Percentiles rank a stretch among this genome's conserved stretches.
Conservation (phyloP, 1,140 invertebrate species). For the Subanguina moxae region DNA sequence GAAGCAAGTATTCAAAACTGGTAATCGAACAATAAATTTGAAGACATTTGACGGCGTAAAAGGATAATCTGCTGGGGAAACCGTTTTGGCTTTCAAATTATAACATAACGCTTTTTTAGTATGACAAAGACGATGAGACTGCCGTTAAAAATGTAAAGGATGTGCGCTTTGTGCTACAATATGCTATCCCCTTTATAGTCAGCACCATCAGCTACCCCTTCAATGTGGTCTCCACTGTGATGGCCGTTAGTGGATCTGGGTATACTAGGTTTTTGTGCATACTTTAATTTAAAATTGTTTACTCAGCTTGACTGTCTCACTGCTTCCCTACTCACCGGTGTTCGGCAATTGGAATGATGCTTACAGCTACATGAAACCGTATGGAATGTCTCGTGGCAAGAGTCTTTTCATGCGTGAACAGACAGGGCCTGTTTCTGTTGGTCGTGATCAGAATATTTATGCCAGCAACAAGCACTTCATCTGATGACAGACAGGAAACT, state of each 20-base stretch:
- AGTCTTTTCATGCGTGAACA: slow-evolving; percentile 54
- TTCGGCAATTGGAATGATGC: slow-evolving; percentile 52
- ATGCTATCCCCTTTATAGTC: slow-evolving; percentile 46
- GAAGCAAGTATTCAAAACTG: too few species aligned
- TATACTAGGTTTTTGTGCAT: slow-evolving; percentile 18
- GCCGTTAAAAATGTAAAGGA: slow-evolving; percentile 14
- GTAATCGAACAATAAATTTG: too few species aligned
- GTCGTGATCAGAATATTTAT: slow-evolving; percentile 50
- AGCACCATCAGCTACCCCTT: slow-evolving; percentile 50
- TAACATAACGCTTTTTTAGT: background rate
- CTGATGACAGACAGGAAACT: slow-evolving; percentile 27
- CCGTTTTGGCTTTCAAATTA: too few species aligned
- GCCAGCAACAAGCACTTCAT: slow-evolving; percentile 57
- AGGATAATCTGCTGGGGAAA: too few species aligned
- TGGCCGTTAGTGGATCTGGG: slow-evolving; percentile 54
- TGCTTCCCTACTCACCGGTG: slow-evolving; percentile 53
- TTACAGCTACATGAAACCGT: slow-evolving; percentile 52
- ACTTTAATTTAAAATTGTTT: slow-evolving; percentile 16
- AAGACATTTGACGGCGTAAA: too few species aligned
- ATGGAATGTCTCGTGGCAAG: slow-evolving; percentile 44
- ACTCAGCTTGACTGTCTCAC: slow-evolving; percentile 55
- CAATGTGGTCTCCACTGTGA: slow-evolving; percentile 49
- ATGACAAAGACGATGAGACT: slow-evolving; percentile 6
- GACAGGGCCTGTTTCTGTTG: slow-evolving; percentile 49
- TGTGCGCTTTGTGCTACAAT: slow-evolving; percentile 16